Evolutionary conservation across 2,888 invertebrate species (phyloP), one percentile per base, ranked within the genome.

Genomic region (Priocnemis perturbator): DNA sequence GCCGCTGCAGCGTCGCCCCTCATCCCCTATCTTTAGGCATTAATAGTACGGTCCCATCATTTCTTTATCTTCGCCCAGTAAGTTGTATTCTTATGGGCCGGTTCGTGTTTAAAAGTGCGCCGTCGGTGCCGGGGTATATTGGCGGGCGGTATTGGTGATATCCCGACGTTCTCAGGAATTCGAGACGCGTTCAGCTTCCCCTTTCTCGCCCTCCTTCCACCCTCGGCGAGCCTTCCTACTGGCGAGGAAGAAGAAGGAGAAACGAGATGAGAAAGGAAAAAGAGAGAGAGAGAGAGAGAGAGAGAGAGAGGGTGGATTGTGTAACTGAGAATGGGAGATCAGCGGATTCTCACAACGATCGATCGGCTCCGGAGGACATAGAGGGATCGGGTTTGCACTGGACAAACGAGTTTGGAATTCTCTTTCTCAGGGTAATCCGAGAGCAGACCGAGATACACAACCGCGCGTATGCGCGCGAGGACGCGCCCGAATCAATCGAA

Each of bases 401-500:
- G 48, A 61, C 60, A 65, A 63, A 71, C 73, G 69, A 69, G 79
- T 67, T 60, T 63, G 68, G 62, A 71, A 61, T 72, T 71, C 68
- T 65, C 75, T 77, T 80, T 79, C 79, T 75, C 81, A 70, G 70
- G 78, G 79, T 80, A 81, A 81, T 60, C 44, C 71, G 80, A 81
- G 70, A 68, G 47, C 56, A 37, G 56, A 70, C 76, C 77, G 69
- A 21, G 53, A 44, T 45, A 23, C 37, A 11, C 52, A 30, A 11
- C 1, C n/a, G 50, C 45, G 45, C 50, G 30, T 44, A 23, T n/a
- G 59, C 17, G 50, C 50, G 50, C 3, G 50, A 17, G n/a, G 3
- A 4, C 57, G 57, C 59, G 59, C 14, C 53, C 47, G 55, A 78
- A 78, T 71, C 76, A 76, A 78, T 78, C 78, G 62, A 69, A 74